Base-by-base conservation (phyloP, 1,140 invertebrate species). In the Drosophila subobscura region DNA sequence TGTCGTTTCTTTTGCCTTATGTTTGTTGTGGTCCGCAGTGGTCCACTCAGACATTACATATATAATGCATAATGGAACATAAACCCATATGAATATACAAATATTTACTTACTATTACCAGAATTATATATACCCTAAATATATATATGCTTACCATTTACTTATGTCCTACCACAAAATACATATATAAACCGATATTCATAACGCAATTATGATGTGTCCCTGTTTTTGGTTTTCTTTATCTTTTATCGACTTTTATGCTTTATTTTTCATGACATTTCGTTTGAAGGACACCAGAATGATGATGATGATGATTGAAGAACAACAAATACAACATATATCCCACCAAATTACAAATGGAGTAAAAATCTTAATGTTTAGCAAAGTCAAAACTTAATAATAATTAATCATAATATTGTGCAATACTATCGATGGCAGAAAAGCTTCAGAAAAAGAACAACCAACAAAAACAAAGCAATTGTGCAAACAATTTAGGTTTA, bases 271-370 rank as follows among this genome's bases (percentile, higher is more conserved):
- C 5, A 41, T 29, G 41, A 12, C n/a, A 63, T 52, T 54, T 41
- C 5, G 29, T 41, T 25, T 49, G 1, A 56, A 55, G 23, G 22
- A 42, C 67, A 72, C 23, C 52, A 53, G 33, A 41, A 72, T 20
- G 0, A 20, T 20, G 60, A 73, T 37, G 37, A 77, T 51, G 37
- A 72, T 42, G 14, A 47, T 51, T 56, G 20, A 77, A 63, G 41
- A 85, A 80, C 40, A 81, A 77, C 54, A 71, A 89, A 78, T 72
- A 86, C 83, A 86, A 86, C 84, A 89, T 86, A 83, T 86, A 86
- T 89, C 83, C 83, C 83, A 85, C 79, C 85, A 89, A 79, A 89
- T 70, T 77, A 73, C 41, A 65, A 77, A 53, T 72, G 72, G 80
- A 79, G 85, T 78, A 78, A 85, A 54, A 66, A 74, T 65, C 71